A percentile compares a stretch with the other conserved stretches of the same genome.
Evolutionary conservation across 1,140 invertebrate species (phyloP).

Genomic region (Megalonaias nervosa): DNA sequence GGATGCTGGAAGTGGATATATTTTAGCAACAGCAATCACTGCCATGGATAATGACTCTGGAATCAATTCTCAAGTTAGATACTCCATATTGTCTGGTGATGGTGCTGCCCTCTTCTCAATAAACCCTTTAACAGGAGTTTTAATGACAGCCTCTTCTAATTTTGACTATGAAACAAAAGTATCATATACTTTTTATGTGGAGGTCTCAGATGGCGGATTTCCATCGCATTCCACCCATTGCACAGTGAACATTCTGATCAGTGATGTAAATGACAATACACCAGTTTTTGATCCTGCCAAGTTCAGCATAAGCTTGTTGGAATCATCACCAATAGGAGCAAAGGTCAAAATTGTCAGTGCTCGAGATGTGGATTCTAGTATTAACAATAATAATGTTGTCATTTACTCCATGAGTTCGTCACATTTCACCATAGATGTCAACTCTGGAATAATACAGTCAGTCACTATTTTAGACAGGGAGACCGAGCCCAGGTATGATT

Average conservation of each 20-base stretch:
- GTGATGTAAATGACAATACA: conserved; percentile 93
- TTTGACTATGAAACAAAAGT: conserved; percentile 54
- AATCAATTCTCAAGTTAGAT: conserved; percentile 25
- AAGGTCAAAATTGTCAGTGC: too few species aligned
- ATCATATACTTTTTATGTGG: conserved; percentile 85
- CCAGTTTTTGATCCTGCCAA: conserved; percentile 62
- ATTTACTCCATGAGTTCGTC: too few species aligned
- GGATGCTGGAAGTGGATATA: conserved; percentile 7
- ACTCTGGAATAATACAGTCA: too few species aligned
- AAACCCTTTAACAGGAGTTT: conserved; percentile 12
- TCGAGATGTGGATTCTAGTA: too few species aligned
- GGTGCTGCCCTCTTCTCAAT: conserved; percentile 10
- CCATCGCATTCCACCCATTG: conserved; percentile 81
- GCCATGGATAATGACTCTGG: conserved; percentile 37
- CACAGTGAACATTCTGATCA: conserved; percentile 81
- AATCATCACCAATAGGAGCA: too few species aligned
- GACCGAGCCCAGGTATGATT: too few species aligned
- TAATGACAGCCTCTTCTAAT: conserved; percentile 13
- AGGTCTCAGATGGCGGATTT: conserved; percentile 87
- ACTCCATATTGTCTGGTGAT: conserved; percentile 26
- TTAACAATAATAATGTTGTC: too few species aligned
- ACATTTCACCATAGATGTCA: too few species aligned
- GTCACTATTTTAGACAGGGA: too few species aligned
- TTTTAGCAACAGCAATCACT: conserved; percentile 25
- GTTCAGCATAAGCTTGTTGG: too few species aligned